A percentile compares a stretch with the other conserved stretches of the same genome.
phyloP scores from a whole-genome alignment of 1,140 invertebrate genomes.

The Trinorchestia longiramus region DNA sequence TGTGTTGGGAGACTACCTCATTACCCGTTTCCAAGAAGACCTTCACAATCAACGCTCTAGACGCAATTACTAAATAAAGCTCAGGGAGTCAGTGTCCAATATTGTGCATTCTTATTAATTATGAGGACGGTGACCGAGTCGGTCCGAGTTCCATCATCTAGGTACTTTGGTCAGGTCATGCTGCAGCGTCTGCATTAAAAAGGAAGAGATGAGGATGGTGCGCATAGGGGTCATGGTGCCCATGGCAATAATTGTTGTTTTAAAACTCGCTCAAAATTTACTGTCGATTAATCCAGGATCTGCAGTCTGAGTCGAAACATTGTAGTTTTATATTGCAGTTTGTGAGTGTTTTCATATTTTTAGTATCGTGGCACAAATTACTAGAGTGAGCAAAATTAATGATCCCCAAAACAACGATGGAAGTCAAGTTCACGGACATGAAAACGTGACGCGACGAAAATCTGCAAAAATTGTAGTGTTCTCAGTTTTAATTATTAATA shows the following conservation, averaged over 20 bases:
- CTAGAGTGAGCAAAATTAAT: not conserved
- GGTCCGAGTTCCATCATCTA: not conserved
- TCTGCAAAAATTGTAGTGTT: not conserved
- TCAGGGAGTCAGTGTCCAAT: not conserved
- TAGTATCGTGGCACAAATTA: not conserved
- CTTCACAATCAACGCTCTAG: not conserved
- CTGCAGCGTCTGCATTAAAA: too few relatives aligned
- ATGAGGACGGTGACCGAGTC: not conserved
- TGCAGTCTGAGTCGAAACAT: not conserved
- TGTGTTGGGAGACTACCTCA: not conserved
- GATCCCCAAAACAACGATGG: too few relatives aligned
- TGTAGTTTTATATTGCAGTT: not conserved
- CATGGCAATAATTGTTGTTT: not conserved
- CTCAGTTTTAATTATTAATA: not conserved
- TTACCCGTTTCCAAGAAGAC: not conserved
- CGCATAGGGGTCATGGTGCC: not conserved
- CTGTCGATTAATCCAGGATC: not conserved
- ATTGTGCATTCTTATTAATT: not conserved
- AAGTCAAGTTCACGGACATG: not conserved
- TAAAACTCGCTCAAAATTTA: not conserved
- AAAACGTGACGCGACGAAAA: not conserved
- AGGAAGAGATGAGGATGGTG: not conserved
- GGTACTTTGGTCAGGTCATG: not conserved
- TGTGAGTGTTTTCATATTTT: too few relatives aligned
- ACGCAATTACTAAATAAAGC: not conserved